A percentile compares a stretch with the other conserved stretches of the same genome.
phyloP scores from a whole-genome alignment of 2,797 vertebrate genomes.

The Hozukius guyotensis region DNA sequence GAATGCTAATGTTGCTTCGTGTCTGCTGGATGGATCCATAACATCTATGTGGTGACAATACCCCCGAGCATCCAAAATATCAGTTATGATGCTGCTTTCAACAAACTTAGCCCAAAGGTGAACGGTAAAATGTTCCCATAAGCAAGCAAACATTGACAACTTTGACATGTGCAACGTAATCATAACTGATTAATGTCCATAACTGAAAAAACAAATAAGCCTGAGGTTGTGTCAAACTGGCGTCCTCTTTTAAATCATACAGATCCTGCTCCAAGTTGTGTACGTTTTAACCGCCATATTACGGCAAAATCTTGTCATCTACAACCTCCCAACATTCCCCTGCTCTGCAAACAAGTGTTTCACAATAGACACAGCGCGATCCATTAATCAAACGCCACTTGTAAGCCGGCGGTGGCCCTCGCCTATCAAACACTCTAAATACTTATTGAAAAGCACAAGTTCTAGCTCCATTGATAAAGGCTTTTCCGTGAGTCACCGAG shows the following conservation, averaged over 20 bases:
- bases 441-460: constrained; percentile 67
- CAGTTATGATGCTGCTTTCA: neutral
- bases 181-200: neutral
- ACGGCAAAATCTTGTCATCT: constrained; percentile 40
- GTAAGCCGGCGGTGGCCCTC: constrained; percentile 55
- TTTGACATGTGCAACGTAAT: neutral
- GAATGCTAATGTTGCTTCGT: neutral
- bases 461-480: constrained; percentile 69
- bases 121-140: neutral
- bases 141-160: neutral
- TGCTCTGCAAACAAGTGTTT: constrained; percentile 73
- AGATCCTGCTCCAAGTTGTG: neutral
- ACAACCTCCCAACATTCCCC: constrained; percentile 50
- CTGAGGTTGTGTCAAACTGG: neutral
- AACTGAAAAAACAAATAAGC: neutral
- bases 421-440: constrained; percentile 68
- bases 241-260: neutral
- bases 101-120: neutral
- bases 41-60: neutral
- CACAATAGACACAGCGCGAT: constrained; percentile 60
- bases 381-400: constrained; percentile 75
- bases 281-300: constrained; percentile 41
- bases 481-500: constrained; percentile 68
- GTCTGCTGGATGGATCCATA: neutral
- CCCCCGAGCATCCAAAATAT: neutral